A percentile compares a stretch with the other conserved stretches of the same genome.
Evolutionary conservation across 2,888 invertebrate species (phyloP).

Genomic region (Panorpa germanica): DNA sequence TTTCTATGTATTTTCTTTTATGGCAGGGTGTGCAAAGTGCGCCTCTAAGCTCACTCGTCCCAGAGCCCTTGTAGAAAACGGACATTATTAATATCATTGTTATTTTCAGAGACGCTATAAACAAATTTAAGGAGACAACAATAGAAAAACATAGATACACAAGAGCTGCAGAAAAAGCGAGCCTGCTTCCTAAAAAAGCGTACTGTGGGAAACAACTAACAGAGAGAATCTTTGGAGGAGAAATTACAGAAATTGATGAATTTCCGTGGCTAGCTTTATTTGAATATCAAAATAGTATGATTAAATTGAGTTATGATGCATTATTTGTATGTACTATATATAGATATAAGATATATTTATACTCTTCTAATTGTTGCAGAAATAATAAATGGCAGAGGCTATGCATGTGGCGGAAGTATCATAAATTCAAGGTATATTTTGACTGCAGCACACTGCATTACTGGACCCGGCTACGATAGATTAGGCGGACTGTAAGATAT

Average conservation of each 20-base stretch:
- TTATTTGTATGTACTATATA: no score
- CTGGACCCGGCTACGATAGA: constrained; percentile 10
- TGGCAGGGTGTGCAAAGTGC: no score
- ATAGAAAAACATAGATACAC: constrained; percentile 17
- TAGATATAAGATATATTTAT: constrained; percentile 8
- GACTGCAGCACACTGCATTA: constrained; percentile 23
- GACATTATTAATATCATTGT: constrained; percentile 15
- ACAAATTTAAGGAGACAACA: constrained; percentile 19
- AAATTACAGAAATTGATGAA: constrained; percentile 38
- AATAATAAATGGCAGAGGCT: constrained; percentile 12
- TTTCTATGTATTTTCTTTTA: no score
- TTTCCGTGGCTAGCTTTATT: constrained; percentile 42
- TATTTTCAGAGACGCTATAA: constrained; percentile 11
- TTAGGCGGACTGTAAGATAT: constrained; percentile 10
- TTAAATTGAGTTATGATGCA: not conserved
- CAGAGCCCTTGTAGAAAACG: constrained; percentile 17
- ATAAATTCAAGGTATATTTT: constrained; percentile 19
- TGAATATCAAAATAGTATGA: constrained; percentile 33
- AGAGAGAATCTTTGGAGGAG: constrained; percentile 41
- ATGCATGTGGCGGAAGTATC: constrained; percentile 20
- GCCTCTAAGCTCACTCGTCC: not conserved
- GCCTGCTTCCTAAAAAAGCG: constrained; percentile 15
- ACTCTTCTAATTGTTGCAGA: constrained; percentile 1
- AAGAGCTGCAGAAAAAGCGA: constrained; percentile 5
- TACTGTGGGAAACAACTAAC: constrained; percentile 33